Percentiles rank a stretch among this genome's conserved stretches.
phyloP scores from a whole-genome alignment of 2,113 vertebrate species.

The Oryctolagus cuniculus region DNA sequence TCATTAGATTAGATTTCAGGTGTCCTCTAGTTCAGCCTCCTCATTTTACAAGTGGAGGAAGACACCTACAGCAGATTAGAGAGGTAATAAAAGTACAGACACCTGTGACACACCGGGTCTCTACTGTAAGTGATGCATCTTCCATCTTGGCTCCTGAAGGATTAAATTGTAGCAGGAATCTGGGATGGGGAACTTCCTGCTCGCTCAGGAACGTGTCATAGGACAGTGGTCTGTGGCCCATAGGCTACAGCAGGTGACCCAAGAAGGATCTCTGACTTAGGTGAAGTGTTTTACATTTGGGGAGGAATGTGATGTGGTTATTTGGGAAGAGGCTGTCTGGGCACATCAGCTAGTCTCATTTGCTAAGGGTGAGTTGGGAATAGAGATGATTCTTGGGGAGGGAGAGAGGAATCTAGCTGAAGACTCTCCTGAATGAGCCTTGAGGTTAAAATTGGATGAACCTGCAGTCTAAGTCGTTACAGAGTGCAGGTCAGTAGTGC shows the following conservation, averaged over 20 bases:
- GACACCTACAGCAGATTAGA: not conserved
- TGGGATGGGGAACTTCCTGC: not conserved
- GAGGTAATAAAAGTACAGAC: not conserved
- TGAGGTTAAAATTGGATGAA: constrained; percentile 22
- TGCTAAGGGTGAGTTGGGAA: not conserved
- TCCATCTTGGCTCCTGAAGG: not conserved
- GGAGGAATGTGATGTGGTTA: not conserved
- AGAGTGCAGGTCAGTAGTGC: not conserved
- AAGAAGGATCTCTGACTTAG: not conserved
- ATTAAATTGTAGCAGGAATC: not conserved
- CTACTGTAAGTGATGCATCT: not conserved
- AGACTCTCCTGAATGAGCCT: not conserved
- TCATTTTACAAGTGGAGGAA: constrained; percentile 5
- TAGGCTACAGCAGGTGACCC: not conserved
- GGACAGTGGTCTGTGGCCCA: not conserved
- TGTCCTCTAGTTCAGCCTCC: not conserved
- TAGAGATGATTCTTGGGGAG: not conserved
- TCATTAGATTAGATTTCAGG: constrained; percentile 3
- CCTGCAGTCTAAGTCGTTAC: not conserved
- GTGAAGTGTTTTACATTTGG: not conserved
- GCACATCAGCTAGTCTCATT: not conserved
- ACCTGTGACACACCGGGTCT: not conserved
- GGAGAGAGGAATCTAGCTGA: not conserved
- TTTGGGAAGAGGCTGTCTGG: not conserved
- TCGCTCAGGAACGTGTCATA: not conserved